Conservation (phyloP, 35 echinoderm and acorn worm genomes). For the Strongylocentrotus purpuratus region DNA sequence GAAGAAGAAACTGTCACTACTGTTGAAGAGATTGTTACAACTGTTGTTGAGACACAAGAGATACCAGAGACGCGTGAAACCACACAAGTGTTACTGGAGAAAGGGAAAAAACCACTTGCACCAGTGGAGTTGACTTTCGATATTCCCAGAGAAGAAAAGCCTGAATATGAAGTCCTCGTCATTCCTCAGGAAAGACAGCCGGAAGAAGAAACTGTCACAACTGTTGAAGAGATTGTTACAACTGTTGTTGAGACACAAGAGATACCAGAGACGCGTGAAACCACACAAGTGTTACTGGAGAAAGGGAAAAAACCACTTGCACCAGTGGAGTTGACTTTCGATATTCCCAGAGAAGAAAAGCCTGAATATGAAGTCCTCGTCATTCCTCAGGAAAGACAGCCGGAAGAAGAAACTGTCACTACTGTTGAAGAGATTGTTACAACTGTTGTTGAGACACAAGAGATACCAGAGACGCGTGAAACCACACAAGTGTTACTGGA, state of each 20-base stretch:
- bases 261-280: slow-evolving; percentile 48
- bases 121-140: slow-evolving; percentile 62
- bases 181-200: slow-evolving; percentile 45
- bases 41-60: slow-evolving; percentile 58
- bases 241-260: slow-evolving; percentile 61
- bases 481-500: slow-evolving; percentile 58
- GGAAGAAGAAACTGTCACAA: slow-evolving; percentile 47
- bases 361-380: slow-evolving; percentile 81
- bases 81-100: slow-evolving; percentile 66
- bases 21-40: slow-evolving; percentile 57
- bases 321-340: slow-evolving; percentile 64
- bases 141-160: slow-evolving; percentile 50
- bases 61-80: slow-evolving; percentile 58
- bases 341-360: slow-evolving; percentile 54
- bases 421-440: slow-evolving; percentile 45
- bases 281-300: slow-evolving; percentile 62
- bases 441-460: slow-evolving; percentile 43
- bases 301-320: slow-evolving; percentile 55
- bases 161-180: slow-evolving; percentile 48
- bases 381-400: slow-evolving; percentile 26
- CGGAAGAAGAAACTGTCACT: slow-evolving; percentile 34
- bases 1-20: slow-evolving; percentile 47
- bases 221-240: slow-evolving; percentile 50
- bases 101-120: slow-evolving; percentile 55
- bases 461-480: slow-evolving; percentile 46